Base-by-base conservation (phyloP, 2,113 vertebrate species). In the Xiphophorus hellerii region DNA sequence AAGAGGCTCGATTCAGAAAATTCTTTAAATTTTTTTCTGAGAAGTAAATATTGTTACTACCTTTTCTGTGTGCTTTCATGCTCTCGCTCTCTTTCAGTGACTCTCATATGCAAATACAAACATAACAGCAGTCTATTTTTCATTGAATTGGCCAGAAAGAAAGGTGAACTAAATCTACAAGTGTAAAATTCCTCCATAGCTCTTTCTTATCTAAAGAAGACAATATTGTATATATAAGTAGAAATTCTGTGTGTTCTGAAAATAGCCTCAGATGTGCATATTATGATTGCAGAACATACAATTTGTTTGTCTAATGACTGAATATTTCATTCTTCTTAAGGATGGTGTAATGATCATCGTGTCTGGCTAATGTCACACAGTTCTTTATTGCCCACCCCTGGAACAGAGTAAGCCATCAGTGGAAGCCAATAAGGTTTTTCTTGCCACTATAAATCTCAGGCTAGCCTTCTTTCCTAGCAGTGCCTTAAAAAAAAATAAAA, bases 361-460 rank as follows among this genome's bases (percentile, higher is more conserved):
- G 48, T 58, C 65, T 74, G 64, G 62, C 67, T 79, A 51, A 78
- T 17, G 69, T 77, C 63, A 62, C 74, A 54, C 78, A 35, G 30
- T 83, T 78, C 39, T 88, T 88, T 83, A 90, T 71, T 62, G 79
- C 74, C 69, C 44, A 3, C 31, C 44, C 22, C 69, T 78, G 84
- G 69, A 87, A 80, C 77, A 73, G 39, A 86, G 73, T 80, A 75
- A 74, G 29, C 74, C 71, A 77, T 83, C 69, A 71, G 51, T 33
- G 33, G 28, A 66, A 77, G 72, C 85, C 82, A 80, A 77, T 77
- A 73, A 20, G 27, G 28, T 63, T 82, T 77, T 66, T 22, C 28
- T 58, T 77, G 5, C 62, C 44, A 71, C 65, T 86, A 73, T 84
- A 85, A 87, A 81, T 87, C 61, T 73, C 13, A 48, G 48, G 44